A percentile compares a stretch with the other conserved stretches of the same genome.
These are phyloP conservation scores for Numenius arquata DNA, from an alignment of 2,113 vertebrate species.

Conservation along the genomic window DNA sequence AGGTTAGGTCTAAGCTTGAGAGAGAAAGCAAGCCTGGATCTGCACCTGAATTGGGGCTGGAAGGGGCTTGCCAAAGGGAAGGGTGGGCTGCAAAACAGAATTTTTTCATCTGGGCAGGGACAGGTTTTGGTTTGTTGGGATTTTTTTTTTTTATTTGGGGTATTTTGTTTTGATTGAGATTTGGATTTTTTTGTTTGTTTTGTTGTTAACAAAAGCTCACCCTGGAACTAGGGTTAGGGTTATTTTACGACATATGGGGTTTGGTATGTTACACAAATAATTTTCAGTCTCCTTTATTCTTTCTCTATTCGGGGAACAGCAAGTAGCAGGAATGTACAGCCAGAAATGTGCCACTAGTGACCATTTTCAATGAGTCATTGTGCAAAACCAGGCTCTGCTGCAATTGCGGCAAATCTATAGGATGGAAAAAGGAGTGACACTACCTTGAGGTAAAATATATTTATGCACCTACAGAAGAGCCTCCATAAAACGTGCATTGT, in stretches of 20 bases:
- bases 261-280: not conserved
- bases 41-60: not conserved
- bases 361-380: not conserved
- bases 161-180: not conserved
- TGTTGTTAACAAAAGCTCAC: not conserved
- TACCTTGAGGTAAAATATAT: not conserved
- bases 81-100: not conserved
- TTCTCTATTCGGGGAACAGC: not conserved
- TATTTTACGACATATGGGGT: accelerated
- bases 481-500: not conserved
- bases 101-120: not conserved
- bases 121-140: not conserved
- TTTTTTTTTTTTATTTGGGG: not conserved
- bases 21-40: not conserved
- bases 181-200: not conserved
- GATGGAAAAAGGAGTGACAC: not conserved
- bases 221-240: not conserved
- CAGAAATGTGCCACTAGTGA: not conserved
- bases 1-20: not conserved
- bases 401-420: not conserved
- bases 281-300: not conserved
- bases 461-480: not conserved
- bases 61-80: not conserved
- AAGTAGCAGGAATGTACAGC: not conserved
- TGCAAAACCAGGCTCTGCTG: not conserved